Evolutionary conservation across 2,888 invertebrate species (phyloP).

Genomic region (Cantharis nigra): DNA sequence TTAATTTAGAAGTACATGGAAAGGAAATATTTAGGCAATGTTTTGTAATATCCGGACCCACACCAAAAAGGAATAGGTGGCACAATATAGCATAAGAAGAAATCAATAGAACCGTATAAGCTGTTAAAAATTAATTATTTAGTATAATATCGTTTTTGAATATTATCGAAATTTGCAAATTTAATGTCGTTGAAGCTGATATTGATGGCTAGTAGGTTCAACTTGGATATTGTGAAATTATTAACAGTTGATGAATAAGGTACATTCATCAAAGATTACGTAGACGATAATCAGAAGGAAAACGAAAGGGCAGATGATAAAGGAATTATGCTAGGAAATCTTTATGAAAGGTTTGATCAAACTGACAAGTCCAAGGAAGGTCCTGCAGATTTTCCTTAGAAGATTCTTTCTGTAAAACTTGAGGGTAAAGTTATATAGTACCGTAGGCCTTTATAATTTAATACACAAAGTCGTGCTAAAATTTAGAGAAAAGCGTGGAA

Average conservation of each 20-base stretch:
- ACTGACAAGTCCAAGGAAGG: neutral
- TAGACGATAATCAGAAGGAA: neutral
- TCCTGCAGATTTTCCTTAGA: neutral
- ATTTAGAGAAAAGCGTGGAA: neutral
- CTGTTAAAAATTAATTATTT: conserved; percentile 14
- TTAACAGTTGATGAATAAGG: neutral
- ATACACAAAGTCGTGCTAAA: neutral
- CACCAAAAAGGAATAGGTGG: conserved; percentile 8
- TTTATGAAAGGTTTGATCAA: neutral
- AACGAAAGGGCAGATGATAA: neutral
- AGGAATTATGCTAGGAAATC: neutral
- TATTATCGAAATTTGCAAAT: conserved; percentile 6
- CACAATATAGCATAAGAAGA: conserved; percentile 18
- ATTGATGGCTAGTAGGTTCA: neutral
- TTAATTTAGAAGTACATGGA: conserved; percentile 20
- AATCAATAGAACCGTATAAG: conserved; percentile 18
- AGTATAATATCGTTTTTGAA: too few relatives aligned
- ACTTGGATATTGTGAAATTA: neutral
- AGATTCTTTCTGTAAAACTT: neutral
- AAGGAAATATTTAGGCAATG: conserved; percentile 30
- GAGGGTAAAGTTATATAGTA: neutral
- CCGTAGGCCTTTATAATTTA: neutral
- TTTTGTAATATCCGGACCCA: conserved; percentile 23
- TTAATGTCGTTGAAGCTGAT: neutral
- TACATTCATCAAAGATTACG: neutral